Conservation (phyloP, 2,888 invertebrate species). For the Chamaedrilus cognettii region DNA sequence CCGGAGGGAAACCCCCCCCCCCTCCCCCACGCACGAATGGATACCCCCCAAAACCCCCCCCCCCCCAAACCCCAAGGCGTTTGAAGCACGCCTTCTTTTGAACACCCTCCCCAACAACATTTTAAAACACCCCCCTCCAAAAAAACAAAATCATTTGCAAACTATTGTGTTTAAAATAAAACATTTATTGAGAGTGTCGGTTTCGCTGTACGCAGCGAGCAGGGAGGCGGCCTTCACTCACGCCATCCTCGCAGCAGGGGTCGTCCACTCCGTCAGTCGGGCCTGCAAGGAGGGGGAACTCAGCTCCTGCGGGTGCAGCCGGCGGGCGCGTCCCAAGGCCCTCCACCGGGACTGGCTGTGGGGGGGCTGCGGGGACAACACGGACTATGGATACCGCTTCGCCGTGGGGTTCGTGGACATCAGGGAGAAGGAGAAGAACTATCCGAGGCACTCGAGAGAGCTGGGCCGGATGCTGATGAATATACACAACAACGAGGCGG, state of each 20-base stretch:
- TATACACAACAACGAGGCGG: slow-evolving; percentile 97
- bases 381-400: slow-evolving; percentile 83
- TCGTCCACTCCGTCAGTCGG: slow-evolving; percentile 84
- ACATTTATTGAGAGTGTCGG: no score
- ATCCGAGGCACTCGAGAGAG: slow-evolving; percentile 78
- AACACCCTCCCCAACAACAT: no score
- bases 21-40: no score
- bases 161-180: no score
- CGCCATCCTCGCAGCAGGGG: slow-evolving; percentile 67
- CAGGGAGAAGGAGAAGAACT: slow-evolving; percentile 75
- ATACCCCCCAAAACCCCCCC: no score
- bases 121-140: no score
- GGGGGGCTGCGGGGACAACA: slow-evolving; percentile 98
- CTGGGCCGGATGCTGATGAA: slow-evolving; percentile 90
- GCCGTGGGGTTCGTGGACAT: slow-evolving; percentile 93
- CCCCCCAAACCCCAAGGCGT: no score
- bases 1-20: no score
- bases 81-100: no score
- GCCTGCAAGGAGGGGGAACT: slow-evolving; percentile 90
- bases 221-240: slow-evolving; percentile 66
- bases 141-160: no score
- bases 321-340: slow-evolving; percentile 78
- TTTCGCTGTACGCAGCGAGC: no score
- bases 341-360: slow-evolving; percentile 92
- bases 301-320: slow-evolving; percentile 81